Conservation (phyloP, 1,140 invertebrate species). For the Caenorhabditis latens region DNA sequence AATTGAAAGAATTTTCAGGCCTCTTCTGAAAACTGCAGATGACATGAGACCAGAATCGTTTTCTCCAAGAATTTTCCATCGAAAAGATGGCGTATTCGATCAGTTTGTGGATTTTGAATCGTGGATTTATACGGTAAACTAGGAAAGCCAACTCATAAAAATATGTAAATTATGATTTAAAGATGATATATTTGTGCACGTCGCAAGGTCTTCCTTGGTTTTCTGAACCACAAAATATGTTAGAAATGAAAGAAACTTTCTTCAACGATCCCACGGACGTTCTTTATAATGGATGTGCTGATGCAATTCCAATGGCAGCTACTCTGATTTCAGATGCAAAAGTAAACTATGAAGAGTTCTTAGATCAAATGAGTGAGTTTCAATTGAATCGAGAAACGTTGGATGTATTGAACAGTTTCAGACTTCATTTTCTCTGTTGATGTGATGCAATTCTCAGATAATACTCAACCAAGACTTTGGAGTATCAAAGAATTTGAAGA, state of each 20-base stretch:
- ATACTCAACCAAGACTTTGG: conserved; percentile 6
- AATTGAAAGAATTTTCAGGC: background rate
- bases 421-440: background rate
- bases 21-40: background rate
- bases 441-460: conserved; percentile 9
- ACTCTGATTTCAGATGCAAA: background rate
- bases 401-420: background rate
- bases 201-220: background rate
- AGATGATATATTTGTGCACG: conserved; percentile 15
- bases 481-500: background rate
- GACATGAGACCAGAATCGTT: background rate
- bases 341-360: background rate
- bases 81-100: conserved; percentile 18
- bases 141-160: too few species aligned
- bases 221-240: background rate
- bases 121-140: conserved; percentile 35
- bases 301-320: conserved; percentile 9
- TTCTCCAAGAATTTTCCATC: conserved; percentile 16
- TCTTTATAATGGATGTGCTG: conserved; percentile 15
- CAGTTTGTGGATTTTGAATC: conserved; percentile 33
- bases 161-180: background rate
- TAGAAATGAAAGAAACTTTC: background rate
- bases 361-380: conserved; percentile 29
- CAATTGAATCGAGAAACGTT: too few species aligned
- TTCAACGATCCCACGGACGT: background rate